Conservation (phyloP, 2,797 vertebrate genomes). For the Dicrostonyx torquatus region DNA sequence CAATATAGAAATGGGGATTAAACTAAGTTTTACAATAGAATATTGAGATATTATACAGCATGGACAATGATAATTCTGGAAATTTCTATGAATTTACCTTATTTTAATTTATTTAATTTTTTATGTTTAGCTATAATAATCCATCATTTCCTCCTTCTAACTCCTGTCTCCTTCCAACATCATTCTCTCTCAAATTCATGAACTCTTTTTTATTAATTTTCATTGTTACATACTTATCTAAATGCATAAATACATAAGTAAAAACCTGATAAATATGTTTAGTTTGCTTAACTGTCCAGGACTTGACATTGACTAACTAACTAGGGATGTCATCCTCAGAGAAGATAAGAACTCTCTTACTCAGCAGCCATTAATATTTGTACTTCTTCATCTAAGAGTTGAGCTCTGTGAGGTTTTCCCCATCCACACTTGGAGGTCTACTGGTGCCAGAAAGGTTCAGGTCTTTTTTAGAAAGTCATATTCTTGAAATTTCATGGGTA, state of each 20-base stretch:
- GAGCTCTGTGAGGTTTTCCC: neutral
- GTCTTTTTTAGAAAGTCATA: neutral
- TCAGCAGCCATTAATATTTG: neutral
- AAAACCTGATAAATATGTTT: neutral
- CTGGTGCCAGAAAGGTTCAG: neutral
- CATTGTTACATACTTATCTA: neutral
- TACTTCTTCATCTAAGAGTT: neutral
- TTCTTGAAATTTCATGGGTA: neutral
- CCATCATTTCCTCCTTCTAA: neutral
- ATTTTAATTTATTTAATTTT: neutral
- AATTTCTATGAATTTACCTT: neutral
- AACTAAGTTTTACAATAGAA: neutral
- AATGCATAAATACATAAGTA: neutral
- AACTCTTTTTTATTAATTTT: neutral
- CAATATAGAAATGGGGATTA: neutral
- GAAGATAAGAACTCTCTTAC: neutral
- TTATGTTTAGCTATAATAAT: neutral
- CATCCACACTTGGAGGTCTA: neutral
- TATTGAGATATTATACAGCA: neutral
- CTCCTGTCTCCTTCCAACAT: neutral
- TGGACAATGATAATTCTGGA: neutral
- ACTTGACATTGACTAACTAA: too few species aligned
- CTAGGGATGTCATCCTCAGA: neutral
- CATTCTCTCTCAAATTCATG: neutral
- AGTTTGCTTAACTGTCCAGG: too few species aligned